Evolutionary conservation across 1,140 invertebrate species (phyloP), one percentile per base, ranked within the genome.

Genomic region (Drosophila sproati): DNA sequence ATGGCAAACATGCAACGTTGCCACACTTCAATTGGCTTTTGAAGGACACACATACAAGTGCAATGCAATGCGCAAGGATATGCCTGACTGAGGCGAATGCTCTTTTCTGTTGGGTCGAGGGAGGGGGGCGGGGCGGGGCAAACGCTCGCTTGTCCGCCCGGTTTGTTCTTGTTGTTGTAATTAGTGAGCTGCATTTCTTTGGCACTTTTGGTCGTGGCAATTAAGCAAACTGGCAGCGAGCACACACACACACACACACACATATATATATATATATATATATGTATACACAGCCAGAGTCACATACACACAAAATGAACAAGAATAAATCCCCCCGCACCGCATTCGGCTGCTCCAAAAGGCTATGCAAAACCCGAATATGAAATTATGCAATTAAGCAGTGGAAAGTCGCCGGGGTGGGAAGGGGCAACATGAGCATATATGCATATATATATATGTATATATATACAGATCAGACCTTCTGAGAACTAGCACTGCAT

Each of bases 151-250:
- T 55, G 62, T 73, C 56, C 29, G 61, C 74, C 47, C 61, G 57
- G 64, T 69, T 66, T 70, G 7, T 72, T 74, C 54, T 63, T 78
- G 82, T 86, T 86, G 83, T 86, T 86, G 82, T 86, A 86, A 86
- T 86, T 86, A 86, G 82, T 79, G 76, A 82, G 83, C 82, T 86
- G 82, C 82, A 86, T 86, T 86, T 86, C 82, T 86, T 88, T 86
- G 83, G 63, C 82, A 86, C 82, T 86, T 88, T 86, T 86, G 83
- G 83, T 83, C 83, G 74, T 88, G 82, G 82, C 82, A 86, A 86
- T 86, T 86, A 86, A 82, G 83, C 80, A 62, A 79, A 76, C 77
- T 63, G 50, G 37, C 43, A 51, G 37, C 37, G 20, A 35, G 80
- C 75, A 75, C 56, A 64, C 39, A 52, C 69, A 39, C 43, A 56